Base-by-base conservation (phyloP, 2,888 invertebrate species). In the Xanthorhoe designata region DNA sequence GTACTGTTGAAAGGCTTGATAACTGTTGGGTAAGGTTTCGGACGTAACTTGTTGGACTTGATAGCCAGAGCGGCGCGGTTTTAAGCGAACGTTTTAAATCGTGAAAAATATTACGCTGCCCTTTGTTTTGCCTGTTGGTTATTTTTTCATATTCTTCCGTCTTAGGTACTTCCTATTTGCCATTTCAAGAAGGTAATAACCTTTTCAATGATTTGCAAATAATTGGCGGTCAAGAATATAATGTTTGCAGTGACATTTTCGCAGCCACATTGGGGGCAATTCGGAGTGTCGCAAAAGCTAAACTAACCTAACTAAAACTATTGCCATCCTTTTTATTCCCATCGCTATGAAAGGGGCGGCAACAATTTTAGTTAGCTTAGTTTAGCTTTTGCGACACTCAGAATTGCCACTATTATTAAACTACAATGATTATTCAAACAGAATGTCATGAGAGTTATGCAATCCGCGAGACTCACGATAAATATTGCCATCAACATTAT, bases 1-100 rank as follows among this genome's bases (percentile, higher is more conserved):
- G 51, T 52, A 65, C 55, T 60, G 64, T 58, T 68, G 56, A 68
- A 63, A 63, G 67, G 58, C 56, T 59, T 49, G 63, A 67, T 60
- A 67, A 56, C 63, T 63, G 67, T 63, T 67, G 67, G 47, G 67
- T 63, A 60, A 67, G 56, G 63, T 60, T 60, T 63, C 52, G 67
- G 52, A 56, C 62, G 54, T 67, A 67, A 62, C 66, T 67, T 56
- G 62, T 63, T 32, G 38, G 62, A 55, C 54, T 62, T 62, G 58
- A 66, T 62, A 66, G 66, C 58, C 62, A 55, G 13, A 47, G 62
- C 59, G 66, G 65, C 56, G 58, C 64, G 58, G 50, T 58, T 57
- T 49, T 29, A 58, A 58, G n/a, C 19, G 8, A 53, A n/a, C 32
- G 38, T 24, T 58, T 66, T 61, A 58, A 57, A 42, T 32, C 58